phyloP scores from a whole-genome alignment of 2,113 vertebrate genomes.

The Sarotherodon lohbergeri region DNA sequence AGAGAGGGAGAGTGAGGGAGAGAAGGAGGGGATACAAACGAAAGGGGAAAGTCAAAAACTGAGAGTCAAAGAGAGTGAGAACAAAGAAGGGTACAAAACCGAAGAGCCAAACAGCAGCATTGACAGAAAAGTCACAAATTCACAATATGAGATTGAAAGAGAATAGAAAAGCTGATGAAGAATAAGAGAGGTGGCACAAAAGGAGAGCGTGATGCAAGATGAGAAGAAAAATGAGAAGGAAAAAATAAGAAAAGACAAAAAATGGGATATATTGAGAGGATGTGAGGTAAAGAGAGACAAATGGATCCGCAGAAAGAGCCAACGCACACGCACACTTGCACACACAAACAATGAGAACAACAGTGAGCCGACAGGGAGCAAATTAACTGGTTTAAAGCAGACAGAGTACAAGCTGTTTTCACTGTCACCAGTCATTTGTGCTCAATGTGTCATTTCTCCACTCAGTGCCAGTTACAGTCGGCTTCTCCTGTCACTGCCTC shows the following conservation, averaged over 20 bases:
- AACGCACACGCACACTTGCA: not conserved
- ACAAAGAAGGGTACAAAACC: not conserved
- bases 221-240: not conserved
- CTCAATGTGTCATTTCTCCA: constrained; percentile 23
- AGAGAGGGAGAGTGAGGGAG: not conserved
- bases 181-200: not conserved
- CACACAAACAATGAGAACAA: not conserved
- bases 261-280: not conserved
- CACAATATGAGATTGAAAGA: not conserved
- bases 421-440: constrained; percentile 26
- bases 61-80: not conserved
- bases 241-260: not conserved
- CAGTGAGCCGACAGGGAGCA: constrained; percentile 30
- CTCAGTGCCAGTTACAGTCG: constrained; percentile 1
- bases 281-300: not conserved
- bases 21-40: not conserved
- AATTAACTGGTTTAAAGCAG: constrained; percentile 44
- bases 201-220: not conserved
- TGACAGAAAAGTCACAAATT: not conserved
- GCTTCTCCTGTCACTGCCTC: not conserved
- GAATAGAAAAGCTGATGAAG: not conserved
- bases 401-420: constrained; percentile 47
- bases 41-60: not conserved
- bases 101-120: not conserved
- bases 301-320: not conserved